These are phyloP conservation scores for Erythrolamprus reginae DNA, from an alignment of 2,113 vertebrate species.

Conservation along the genomic window DNA sequence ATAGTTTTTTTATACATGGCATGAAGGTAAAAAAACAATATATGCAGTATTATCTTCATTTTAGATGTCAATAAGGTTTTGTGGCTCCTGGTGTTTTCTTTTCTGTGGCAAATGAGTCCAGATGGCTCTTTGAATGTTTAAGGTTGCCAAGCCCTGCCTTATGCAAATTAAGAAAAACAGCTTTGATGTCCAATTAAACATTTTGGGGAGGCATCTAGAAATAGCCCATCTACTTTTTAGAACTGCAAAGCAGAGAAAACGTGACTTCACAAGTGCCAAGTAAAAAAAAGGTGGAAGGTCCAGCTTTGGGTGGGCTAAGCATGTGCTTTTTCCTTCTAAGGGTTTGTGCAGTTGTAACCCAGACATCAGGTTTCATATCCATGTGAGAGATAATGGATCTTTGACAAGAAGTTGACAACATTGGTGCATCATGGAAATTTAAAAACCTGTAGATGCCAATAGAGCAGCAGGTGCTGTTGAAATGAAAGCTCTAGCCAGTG, in stretches of 20 bases:
- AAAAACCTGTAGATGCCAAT: conserved; percentile 44
- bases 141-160: not conserved
- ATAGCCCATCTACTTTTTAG: conserved; percentile 47
- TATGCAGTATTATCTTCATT: too few species aligned
- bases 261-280: conserved; percentile 13
- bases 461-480: conserved; percentile 49
- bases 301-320: not conserved
- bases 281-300: conserved; percentile 30
- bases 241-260: conserved; percentile 39
- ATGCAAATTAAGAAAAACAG: conserved; percentile 29
- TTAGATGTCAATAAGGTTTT: too few species aligned
- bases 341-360: conserved; percentile 11
- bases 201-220: conserved; percentile 31
- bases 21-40: too few species aligned
- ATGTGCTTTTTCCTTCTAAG: not conserved
- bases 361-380: conserved; percentile 45
- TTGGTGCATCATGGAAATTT: conserved; percentile 56
- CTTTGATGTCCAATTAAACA: conserved; percentile 50
- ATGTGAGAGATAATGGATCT: conserved; percentile 29
- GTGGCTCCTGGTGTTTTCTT: too few species aligned
- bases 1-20: too few species aligned
- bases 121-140: too few species aligned
- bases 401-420: conserved; percentile 36
- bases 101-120: too few species aligned
- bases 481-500: conserved; percentile 39